These are phyloP conservation scores for Chrysomela aeneicollis DNA, from an alignment of 2,888 invertebrate genomes.

Conservation along the genomic window DNA sequence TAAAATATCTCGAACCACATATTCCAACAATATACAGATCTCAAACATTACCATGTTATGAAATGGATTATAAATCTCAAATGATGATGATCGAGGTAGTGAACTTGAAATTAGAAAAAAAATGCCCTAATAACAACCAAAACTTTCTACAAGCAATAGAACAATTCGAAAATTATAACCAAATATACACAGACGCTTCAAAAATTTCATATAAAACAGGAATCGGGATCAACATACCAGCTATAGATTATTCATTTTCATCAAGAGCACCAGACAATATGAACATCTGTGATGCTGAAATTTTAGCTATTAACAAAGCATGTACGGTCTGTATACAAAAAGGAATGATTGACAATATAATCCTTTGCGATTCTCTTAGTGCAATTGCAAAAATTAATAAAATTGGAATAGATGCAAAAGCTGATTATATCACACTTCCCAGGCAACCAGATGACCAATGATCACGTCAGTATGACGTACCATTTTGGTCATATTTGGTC, in stretches of 20 bases:
- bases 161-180: background rate
- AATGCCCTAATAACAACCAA: background rate
- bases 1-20: background rate
- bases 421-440: background rate
- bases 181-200: conserved; percentile 4
- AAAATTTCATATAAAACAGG: background rate
- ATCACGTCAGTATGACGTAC: too few relatives aligned
- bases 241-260: background rate
- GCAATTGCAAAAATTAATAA: background rate
- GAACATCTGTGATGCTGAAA: conserved; percentile 6
- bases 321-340: background rate
- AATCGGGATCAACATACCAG: background rate
- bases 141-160: background rate
- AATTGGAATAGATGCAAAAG: background rate
- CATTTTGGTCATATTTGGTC: too few relatives aligned
- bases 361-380: conserved; percentile 3
- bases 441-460: too few relatives aligned
- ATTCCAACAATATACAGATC: background rate
- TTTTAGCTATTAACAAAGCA: background rate
- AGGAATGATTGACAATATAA: background rate
- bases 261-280: background rate
- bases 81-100: background rate
- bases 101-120: background rate
- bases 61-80: background rate
- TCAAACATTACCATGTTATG: background rate